Conservation (phyloP, 2,797 vertebrate genomes). For the Bufotes viridis region DNA sequence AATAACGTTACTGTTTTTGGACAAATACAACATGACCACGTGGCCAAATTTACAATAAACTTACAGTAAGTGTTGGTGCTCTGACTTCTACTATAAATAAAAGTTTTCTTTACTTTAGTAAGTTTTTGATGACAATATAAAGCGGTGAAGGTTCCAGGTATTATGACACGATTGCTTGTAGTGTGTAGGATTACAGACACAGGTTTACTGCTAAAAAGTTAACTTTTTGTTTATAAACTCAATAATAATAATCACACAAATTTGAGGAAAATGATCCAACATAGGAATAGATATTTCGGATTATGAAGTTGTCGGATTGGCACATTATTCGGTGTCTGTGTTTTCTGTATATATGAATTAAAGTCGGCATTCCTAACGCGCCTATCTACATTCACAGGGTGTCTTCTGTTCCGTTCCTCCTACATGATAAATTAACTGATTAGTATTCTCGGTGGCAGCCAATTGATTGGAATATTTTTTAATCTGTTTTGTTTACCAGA, state of each 20-base stretch:
- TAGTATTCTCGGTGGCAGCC: slow-evolving; percentile 55
- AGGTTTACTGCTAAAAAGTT: background rate
- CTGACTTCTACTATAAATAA: background rate
- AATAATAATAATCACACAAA: background rate
- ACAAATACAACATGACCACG: too few species aligned
- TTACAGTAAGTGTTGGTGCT: background rate
- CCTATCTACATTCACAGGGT: slow-evolving; percentile 25
- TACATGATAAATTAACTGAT: slow-evolving; percentile 59
- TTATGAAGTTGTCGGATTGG: background rate
- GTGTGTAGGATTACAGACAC: background rate
- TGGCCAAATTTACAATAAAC: too few species aligned
- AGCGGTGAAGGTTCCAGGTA: background rate
- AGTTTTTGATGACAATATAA: background rate
- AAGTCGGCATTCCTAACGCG: background rate
- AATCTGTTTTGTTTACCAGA: slow-evolving; percentile 56
- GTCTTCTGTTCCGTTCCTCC: slow-evolving; percentile 32
- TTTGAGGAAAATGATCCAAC: background rate
- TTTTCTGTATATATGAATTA: background rate
- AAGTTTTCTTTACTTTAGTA: background rate
- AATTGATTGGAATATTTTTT: slow-evolving; percentile 58
- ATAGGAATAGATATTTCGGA: background rate
- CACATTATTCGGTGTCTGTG: background rate
- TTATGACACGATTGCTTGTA: background rate
- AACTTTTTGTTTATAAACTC: background rate
- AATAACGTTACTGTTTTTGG: too few species aligned